These are phyloP conservation scores for Dasyprocta punctata DNA, from an alignment of 2,113 vertebrate species.

Conservation along the genomic window DNA sequence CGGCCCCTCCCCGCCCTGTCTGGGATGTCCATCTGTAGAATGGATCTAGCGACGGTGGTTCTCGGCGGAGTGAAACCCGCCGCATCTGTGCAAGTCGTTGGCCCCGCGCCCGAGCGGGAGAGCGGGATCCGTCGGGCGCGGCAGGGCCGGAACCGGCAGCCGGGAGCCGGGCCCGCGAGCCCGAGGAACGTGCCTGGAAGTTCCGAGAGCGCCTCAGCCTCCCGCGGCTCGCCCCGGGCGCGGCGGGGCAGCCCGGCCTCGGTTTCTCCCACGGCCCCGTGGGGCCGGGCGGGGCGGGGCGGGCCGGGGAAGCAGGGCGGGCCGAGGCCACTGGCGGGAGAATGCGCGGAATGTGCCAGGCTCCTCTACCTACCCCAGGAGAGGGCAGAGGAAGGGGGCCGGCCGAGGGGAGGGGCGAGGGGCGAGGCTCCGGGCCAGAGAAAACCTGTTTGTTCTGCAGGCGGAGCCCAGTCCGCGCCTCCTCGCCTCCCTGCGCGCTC, in stretches of 20 bases:
- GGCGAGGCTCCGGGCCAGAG: constrained; percentile 74
- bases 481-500: constrained; percentile 80
- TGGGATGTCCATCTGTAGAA: constrained; percentile 78
- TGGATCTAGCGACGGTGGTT: constrained; percentile 73
- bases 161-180: neutral
- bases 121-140: neutral
- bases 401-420: constrained; percentile 79
- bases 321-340: constrained; percentile 61
- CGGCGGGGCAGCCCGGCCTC: neutral
- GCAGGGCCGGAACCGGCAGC: neutral
- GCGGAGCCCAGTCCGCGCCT: constrained; percentile 84
- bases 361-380: constrained; percentile 76
- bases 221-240: neutral
- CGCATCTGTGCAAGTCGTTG: constrained; percentile 74
- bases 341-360: constrained; percentile 83
- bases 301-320: neutral
- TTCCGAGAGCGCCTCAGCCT: neutral
- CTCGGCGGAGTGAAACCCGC: too few species aligned
- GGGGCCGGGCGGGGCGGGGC: constrained; percentile 51
- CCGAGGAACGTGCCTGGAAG: constrained; percentile 52
- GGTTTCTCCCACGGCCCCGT: constrained; percentile 62
- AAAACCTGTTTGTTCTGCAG: constrained; percentile 88
- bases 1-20: constrained; percentile 33
- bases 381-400: constrained; percentile 75
- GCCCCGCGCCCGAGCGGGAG: neutral